phyloP scores from a whole-genome alignment of 2,113 vertebrate species.

The Silurus asotus region DNA sequence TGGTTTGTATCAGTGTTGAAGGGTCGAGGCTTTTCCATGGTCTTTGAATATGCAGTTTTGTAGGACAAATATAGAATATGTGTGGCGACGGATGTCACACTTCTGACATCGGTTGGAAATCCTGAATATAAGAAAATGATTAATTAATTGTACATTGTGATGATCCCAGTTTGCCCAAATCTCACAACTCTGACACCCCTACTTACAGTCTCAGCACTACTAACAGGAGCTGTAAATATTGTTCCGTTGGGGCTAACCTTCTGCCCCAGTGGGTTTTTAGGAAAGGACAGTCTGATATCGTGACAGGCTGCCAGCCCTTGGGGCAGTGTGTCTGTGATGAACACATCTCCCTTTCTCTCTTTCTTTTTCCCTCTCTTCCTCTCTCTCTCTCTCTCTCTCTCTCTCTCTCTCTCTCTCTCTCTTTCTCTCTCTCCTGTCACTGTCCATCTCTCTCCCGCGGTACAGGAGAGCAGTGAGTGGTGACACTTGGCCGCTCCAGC shows the following conservation, averaged over 20 bases:
- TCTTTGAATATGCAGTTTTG: neutral
- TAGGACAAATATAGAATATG: neutral
- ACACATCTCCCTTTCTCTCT: slow-evolving; percentile 24
- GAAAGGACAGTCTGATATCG: slow-evolving; percentile 53
- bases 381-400: slow-evolving; percentile 38
- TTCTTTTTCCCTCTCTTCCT: neutral
- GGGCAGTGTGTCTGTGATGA: slow-evolving; percentile 53
- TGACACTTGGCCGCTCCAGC: slow-evolving; percentile 60
- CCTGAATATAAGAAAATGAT: slow-evolving; percentile 78
- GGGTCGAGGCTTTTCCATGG: slow-evolving; percentile 13
- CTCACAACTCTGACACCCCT: too few relatives aligned
- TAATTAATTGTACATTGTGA: neutral
- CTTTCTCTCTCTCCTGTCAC: slow-evolving; percentile 57
- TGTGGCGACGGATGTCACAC: slow-evolving; percentile 84
- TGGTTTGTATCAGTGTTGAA: slow-evolving; percentile 28
- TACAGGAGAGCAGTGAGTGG: slow-evolving; percentile 37
- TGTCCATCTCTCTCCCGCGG: slow-evolving; percentile 56
- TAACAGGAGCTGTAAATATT: slow-evolving; percentile 47
- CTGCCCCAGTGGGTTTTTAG: slow-evolving; percentile 61
- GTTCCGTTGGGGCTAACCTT: slow-evolving; percentile 39
- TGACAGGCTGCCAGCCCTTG: slow-evolving; percentile 60
- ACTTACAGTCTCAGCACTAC: neutral
- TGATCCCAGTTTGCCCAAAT: neutral
- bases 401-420: slow-evolving; percentile 35
- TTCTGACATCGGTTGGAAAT: slow-evolving; percentile 86